Conservation (phyloP, 2,888 invertebrate species). For the Glaucopsyche alexis region DNA sequence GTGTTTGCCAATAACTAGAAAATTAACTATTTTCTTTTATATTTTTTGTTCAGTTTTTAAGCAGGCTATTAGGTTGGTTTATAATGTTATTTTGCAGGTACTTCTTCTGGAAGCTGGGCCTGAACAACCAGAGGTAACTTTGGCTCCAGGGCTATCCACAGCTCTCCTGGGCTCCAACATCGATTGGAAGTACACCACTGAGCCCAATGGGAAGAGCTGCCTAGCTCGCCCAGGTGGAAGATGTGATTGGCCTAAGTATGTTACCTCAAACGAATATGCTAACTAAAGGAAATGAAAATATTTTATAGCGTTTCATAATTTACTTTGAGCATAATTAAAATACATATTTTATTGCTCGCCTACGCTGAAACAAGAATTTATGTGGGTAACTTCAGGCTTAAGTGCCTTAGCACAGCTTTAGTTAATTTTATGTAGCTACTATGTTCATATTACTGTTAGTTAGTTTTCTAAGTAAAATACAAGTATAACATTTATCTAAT, state of each 20-base stretch:
- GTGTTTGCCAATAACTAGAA: neutral
- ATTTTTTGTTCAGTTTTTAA: neutral
- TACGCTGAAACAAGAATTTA: slow-evolving; percentile 21
- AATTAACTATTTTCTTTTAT: neutral
- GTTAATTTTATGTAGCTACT: slow-evolving; percentile 1
- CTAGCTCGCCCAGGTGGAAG: slow-evolving; percentile 70
- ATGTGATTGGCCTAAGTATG: slow-evolving; percentile 76
- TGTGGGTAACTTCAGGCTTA: neutral
- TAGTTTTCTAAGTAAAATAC: neutral
- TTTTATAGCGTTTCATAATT: neutral
- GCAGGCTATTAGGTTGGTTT: too few relatives aligned
- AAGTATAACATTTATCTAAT: neutral
- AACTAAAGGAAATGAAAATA: neutral
- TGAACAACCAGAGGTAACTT: slow-evolving; percentile 82
- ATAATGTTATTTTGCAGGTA: slow-evolving; percentile 60
- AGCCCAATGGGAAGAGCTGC: slow-evolving; percentile 80
- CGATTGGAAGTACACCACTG: slow-evolving; percentile 83
- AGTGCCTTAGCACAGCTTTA: neutral
- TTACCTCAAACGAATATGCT: neutral
- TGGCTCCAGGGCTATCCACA: slow-evolving; percentile 80
- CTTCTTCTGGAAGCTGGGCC: slow-evolving; percentile 82
- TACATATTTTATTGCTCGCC: slow-evolving; percentile 10
- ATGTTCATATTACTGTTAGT: neutral
- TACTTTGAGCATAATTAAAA: neutral
- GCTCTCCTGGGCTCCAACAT: slow-evolving; percentile 79